Percentiles rank a stretch among this genome's conserved stretches.
phyloP scores from a whole-genome alignment of 2,888 invertebrate genomes.

The Hyalella azteca region DNA sequence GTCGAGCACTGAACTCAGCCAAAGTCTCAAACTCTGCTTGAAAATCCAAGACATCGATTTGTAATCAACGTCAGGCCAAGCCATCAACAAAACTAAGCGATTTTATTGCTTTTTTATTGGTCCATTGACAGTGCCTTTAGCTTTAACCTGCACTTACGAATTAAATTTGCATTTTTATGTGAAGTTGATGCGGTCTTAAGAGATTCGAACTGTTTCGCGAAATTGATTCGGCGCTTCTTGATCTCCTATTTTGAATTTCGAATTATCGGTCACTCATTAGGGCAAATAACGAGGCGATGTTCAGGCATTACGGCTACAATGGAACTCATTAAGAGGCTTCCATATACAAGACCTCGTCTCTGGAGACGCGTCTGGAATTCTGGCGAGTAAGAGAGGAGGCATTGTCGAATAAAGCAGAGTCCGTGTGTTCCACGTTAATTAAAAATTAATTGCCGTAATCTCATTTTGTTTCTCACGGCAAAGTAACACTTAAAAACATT shows the following conservation, averaged over 20 bases:
- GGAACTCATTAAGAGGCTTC: slow-evolving; percentile 11
- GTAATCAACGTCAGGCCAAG: slow-evolving; percentile 33
- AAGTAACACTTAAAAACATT: too few species aligned
- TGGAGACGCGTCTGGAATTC: background rate
- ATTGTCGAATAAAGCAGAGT: too few species aligned
- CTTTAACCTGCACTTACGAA: slow-evolving; percentile 35
- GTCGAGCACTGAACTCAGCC: background rate
- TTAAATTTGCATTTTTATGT: slow-evolving; percentile 37
- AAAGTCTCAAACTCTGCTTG: slow-evolving; percentile 5
- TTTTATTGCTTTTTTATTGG: slow-evolving; percentile 31
- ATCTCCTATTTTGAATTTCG: background rate
- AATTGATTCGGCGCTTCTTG: slow-evolving; percentile 30
- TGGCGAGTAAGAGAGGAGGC: too few species aligned
- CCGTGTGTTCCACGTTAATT: too few species aligned
- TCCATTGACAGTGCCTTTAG: slow-evolving; percentile 28
- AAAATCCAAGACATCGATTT: slow-evolving; percentile 34
- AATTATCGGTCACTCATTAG: slow-evolving; percentile 29
- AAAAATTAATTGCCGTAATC: too few species aligned
- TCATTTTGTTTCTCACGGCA: too few species aligned
- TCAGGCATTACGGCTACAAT: background rate
- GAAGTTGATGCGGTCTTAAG: slow-evolving; percentile 31
- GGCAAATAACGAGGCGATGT: background rate
- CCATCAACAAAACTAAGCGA: slow-evolving; percentile 34
- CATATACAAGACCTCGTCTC: background rate
- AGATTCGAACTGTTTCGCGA: slow-evolving; percentile 19